These are phyloP conservation scores for Notechis scutatus DNA, from an alignment of 2,113 vertebrate species.

Conservation along the genomic window DNA sequence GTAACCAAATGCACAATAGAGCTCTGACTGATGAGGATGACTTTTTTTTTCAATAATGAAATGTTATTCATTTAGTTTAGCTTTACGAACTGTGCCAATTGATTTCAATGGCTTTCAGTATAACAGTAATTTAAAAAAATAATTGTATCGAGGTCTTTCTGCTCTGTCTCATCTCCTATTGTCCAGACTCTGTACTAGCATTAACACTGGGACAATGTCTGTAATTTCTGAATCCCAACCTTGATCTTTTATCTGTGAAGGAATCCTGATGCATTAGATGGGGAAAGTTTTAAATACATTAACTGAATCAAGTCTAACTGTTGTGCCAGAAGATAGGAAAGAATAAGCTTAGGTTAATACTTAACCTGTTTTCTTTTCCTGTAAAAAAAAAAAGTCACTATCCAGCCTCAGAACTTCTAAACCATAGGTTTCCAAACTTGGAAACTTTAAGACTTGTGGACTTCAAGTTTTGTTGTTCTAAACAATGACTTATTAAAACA, in stretches of 20 bases:
- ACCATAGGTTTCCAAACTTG: too few relatives aligned
- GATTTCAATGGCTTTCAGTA: not conserved
- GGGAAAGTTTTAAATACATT: not conserved
- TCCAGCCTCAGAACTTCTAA: not conserved
- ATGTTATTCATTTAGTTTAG: not conserved
- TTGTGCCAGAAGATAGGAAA: not conserved
- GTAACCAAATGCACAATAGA: not conserved
- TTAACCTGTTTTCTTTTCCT: not conserved
- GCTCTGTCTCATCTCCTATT: not conserved
- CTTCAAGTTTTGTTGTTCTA: not conserved
- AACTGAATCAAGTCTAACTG: not conserved
- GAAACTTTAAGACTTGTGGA: too few relatives aligned
- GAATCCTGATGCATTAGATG: not conserved
- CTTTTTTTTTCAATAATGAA: not conserved
- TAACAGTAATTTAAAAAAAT: not conserved
- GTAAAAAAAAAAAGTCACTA: not conserved
- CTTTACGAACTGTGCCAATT: not conserved
- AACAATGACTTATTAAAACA: not conserved
- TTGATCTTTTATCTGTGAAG: not conserved
- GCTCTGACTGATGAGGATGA: not conserved
- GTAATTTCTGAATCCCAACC: not conserved
- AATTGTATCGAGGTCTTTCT: not conserved
- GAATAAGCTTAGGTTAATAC: not conserved
- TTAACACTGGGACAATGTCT: not conserved
- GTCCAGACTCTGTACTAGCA: not conserved